Base-by-base conservation (phyloP, 2,888 invertebrate species). In the Drosophila anomelani region DNA sequence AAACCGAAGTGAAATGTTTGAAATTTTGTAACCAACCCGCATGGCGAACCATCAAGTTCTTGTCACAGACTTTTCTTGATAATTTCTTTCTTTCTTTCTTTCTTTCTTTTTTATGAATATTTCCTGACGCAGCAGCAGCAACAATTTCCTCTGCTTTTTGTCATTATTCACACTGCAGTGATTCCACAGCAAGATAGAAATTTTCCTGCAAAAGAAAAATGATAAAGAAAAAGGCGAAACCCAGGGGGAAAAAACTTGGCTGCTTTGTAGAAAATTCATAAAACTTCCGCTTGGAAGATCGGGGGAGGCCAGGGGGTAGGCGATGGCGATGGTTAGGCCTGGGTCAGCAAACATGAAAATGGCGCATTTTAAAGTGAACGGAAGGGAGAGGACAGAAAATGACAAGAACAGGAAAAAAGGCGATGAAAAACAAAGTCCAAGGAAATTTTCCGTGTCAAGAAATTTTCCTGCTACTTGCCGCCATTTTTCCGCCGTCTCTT, bases 261-360 rank as follows among this genome's bases (percentile, higher is more conserved):
- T 83, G 86, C 88, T 89, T 86, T 86, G 86, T 85, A 70, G 71
- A 74, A 85, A 86, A 86, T 88, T 89, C 90, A 86, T 86, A 86
- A 86, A 88, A 86, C 86, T 86, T 86, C 86, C 90, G 90, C 86
- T 88, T 83, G 56, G n/a, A 13, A 39, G 13, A 38, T 23, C 15
- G 17, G 10, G 17, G 36, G n/a, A 26, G 10, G n/a, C 44, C 46
- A 15, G 46, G 44, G 15, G 9, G 44, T 26, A 49, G 17, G 17
- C 23, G 44, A n/a, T 15, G 23, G 23, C 23, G 17, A 12, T 32
- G 38, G 55, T 13, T 17, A 39, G 55, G 41, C 12, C 43, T 49
- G 38, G 41, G 57, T 78, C 73, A 51, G 80, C 78, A 82, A 89
- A 89, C 89, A 89, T 76, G 63, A 89, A 86, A 86, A 86, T 86